These are phyloP conservation scores for Spodoptera littoralis DNA, from an alignment of 2,888 invertebrate species.

Conservation along the genomic window DNA sequence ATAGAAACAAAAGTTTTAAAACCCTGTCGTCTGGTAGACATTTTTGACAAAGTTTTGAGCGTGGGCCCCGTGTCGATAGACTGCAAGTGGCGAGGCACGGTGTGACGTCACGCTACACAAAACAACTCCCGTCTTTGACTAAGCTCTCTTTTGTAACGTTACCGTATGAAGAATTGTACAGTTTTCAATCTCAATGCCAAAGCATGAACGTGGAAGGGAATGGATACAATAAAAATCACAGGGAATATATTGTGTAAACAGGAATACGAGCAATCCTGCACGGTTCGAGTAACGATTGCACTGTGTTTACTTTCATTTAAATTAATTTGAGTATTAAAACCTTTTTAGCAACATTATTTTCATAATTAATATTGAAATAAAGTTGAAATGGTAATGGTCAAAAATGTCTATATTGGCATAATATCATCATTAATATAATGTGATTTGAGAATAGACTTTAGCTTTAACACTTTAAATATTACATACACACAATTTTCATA, in stretches of 20 bases:
- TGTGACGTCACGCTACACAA: constrained; percentile 58
- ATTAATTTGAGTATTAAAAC: constrained; percentile 30
- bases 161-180: constrained; percentile 60
- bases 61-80: constrained; percentile 24
- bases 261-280: constrained; percentile 50
- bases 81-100: constrained; percentile 15
- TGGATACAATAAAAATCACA: constrained; percentile 44
- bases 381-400: too few relatives aligned
- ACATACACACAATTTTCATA: too few relatives aligned
- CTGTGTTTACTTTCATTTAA: constrained; percentile 35
- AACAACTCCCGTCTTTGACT: constrained; percentile 63
- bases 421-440: too few relatives aligned
- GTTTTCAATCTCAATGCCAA: constrained; percentile 53
- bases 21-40: constrained; percentile 22
- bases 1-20: constrained; percentile 36
- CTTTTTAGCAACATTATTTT: constrained; percentile 1
- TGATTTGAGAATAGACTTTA: too few relatives aligned
- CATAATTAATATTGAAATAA: too few relatives aligned
- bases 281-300: constrained; percentile 34
- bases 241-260: constrained; percentile 45
- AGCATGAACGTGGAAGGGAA: constrained; percentile 31
- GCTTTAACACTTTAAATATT: too few relatives aligned
- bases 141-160: constrained; percentile 65
- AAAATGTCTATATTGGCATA: too few relatives aligned
- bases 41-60: constrained; percentile 44